These are phyloP conservation scores for Uropsilus gracilis DNA, from an alignment of 2,113 vertebrate species.

Conservation along the genomic window DNA sequence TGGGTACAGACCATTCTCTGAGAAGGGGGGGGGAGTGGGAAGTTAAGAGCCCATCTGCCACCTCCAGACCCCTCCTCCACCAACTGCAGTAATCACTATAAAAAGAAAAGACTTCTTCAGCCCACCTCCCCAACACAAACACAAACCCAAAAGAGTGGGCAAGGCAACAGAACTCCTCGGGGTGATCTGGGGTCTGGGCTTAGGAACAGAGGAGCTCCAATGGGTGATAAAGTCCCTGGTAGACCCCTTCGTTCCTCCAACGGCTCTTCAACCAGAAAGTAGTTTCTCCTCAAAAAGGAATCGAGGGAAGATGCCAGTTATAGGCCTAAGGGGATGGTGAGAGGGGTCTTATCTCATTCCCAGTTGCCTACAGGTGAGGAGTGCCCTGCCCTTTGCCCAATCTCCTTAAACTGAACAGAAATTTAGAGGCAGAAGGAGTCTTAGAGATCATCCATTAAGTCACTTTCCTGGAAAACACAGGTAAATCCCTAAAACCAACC, in stretches of 20 bases:
- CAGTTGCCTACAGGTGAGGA: background rate
- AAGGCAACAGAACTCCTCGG: background rate
- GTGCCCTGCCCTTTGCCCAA: slow-evolving; percentile 51
- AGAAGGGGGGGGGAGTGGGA: background rate
- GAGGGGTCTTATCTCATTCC: background rate
- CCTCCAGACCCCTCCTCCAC: slow-evolving; percentile 48
- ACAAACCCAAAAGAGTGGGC: background rate
- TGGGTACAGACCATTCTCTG: slow-evolving; percentile 75
- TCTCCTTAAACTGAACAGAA: slow-evolving; percentile 54
- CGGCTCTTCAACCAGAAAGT: slow-evolving; percentile 11
- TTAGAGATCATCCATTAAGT: slow-evolving; percentile 23
- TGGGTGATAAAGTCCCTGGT: background rate
- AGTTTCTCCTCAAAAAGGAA: slow-evolving; percentile 18
- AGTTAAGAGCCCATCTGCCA: slow-evolving; percentile 53
- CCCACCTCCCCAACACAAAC: slow-evolving; percentile 8
- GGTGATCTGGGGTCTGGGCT: background rate
- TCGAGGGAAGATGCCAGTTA: background rate
- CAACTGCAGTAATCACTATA: slow-evolving; percentile 6
- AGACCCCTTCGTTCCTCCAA: background rate
- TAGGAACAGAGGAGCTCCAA: background rate
- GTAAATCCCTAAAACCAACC: background rate
- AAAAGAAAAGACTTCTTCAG: slow-evolving; percentile 50
- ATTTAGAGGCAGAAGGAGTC: slow-evolving; percentile 28
- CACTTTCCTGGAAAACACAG: slow-evolving; percentile 63
- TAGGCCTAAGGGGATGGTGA: background rate